Conservation (phyloP, 2,113 vertebrate genomes). For the Psammodynastes pulverulentus region DNA sequence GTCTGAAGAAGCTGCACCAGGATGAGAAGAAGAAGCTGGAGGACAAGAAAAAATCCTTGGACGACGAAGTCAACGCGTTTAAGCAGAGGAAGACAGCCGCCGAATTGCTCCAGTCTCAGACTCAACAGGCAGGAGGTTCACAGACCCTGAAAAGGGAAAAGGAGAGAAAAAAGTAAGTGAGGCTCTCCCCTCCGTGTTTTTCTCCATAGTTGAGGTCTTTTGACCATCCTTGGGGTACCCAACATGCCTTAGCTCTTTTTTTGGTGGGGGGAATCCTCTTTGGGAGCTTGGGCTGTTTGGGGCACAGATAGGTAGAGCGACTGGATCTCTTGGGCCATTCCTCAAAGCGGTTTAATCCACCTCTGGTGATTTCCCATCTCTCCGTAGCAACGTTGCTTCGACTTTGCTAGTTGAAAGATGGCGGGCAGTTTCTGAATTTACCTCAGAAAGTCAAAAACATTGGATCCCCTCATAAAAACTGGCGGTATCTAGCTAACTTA, state of each 20-base stretch:
- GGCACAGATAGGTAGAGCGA: not conserved
- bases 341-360: not conserved
- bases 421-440: not conserved
- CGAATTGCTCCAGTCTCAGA: conserved; percentile 91
- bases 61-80: conserved; percentile 93
- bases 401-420: not conserved
- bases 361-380: not conserved
- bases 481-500: not conserved
- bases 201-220: too few relatives aligned
- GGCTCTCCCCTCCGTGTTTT: not conserved
- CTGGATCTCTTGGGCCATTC: not conserved
- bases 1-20: conserved; percentile 95
- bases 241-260: not conserved
- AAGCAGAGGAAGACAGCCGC: conserved; percentile 97
- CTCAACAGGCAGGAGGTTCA: conserved; percentile 92
- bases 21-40: conserved; percentile 98
- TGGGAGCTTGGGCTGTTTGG: too few relatives aligned
- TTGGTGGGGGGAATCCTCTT: not conserved
- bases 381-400: not conserved
- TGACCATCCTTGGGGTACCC: not conserved
- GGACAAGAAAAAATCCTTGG: conserved; percentile 92
- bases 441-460: not conserved
- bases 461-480: not conserved
- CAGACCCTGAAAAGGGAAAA: conserved; percentile 98
- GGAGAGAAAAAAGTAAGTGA: conserved; percentile 99